Evolutionary conservation across 1,140 invertebrate genomes (phyloP).

Genomic region (Apis laboriosa): DNA sequence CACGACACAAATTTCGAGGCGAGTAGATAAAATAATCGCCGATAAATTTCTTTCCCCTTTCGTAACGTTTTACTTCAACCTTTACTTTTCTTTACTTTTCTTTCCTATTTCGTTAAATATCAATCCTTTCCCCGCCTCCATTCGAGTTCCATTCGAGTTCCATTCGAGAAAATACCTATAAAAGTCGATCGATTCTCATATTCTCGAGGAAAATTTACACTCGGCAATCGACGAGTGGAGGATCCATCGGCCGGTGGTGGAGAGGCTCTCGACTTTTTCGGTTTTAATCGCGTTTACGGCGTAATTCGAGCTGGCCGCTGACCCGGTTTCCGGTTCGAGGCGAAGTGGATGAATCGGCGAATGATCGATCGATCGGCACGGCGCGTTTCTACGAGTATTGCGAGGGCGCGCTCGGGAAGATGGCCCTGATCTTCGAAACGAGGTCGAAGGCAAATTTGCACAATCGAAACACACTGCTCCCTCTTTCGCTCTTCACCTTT

Average conservation of each 20-base stretch:
- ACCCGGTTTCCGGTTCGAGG: conserved; percentile 20
- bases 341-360: conserved; percentile 39
- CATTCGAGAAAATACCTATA: too few species aligned
- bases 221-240: too few species aligned
- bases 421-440: conserved; percentile 40
- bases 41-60: too few species aligned
- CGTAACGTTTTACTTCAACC: too few species aligned
- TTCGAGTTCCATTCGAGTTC: too few species aligned
- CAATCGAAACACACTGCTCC: neutral
- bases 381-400: conserved; percentile 62
- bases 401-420: conserved; percentile 29
- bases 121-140: too few species aligned
- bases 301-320: conserved; percentile 7
- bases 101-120: too few species aligned
- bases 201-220: neutral
- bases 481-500: neutral
- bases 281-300: conserved; percentile 41
- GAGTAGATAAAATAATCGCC: too few species aligned
- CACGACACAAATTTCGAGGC: too few species aligned
- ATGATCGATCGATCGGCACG: conserved; percentile 62
- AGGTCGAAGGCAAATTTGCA: conserved; percentile 53
- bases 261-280: conserved; percentile 24
- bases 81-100: too few species aligned
- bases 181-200: neutral
- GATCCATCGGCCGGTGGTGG: neutral